Evolutionary conservation across 2,888 invertebrate genomes (phyloP).

Genomic region (Eledona agricola): DNA sequence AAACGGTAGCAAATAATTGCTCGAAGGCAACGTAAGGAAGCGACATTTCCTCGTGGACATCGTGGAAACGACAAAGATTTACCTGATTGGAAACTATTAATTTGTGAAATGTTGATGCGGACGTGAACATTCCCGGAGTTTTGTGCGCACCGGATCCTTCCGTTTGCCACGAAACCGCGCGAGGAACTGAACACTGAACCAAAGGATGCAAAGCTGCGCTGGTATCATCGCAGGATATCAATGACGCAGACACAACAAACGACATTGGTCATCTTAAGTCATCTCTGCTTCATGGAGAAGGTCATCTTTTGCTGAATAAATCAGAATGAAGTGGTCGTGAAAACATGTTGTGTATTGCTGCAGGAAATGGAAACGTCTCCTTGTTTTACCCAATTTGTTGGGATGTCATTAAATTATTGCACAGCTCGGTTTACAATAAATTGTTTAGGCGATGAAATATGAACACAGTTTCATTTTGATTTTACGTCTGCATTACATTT

Average conservation of each 20-base stretch:
- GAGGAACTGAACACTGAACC: conserved; percentile 27
- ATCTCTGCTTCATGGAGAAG: no score
- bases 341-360: no score
- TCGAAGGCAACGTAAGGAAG: not conserved
- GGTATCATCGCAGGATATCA: conserved; percentile 10
- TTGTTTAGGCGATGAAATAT: no score
- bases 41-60: not conserved
- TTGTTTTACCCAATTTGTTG: no score
- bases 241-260: conserved; percentile 8
- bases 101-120: conserved; percentile 3
- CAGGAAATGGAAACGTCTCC: no score
- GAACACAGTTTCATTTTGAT: no score
- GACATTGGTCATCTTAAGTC: conserved; percentile 2
- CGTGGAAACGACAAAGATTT: conserved; percentile 4
- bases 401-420: no score
- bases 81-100: conserved; percentile 9
- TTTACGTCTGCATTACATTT: no score
- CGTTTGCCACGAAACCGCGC: conserved; percentile 24
- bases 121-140: conserved; percentile 9
- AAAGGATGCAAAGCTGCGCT: conserved; percentile 27
- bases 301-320: no score
- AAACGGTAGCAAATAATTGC: not conserved
- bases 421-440: no score
- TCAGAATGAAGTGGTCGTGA: no score
- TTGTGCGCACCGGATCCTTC: conserved; percentile 15